Percentiles rank a stretch among this genome's conserved stretches.
Conservation (phyloP, 1,140 invertebrate genomes). For the Apis dorsata region DNA sequence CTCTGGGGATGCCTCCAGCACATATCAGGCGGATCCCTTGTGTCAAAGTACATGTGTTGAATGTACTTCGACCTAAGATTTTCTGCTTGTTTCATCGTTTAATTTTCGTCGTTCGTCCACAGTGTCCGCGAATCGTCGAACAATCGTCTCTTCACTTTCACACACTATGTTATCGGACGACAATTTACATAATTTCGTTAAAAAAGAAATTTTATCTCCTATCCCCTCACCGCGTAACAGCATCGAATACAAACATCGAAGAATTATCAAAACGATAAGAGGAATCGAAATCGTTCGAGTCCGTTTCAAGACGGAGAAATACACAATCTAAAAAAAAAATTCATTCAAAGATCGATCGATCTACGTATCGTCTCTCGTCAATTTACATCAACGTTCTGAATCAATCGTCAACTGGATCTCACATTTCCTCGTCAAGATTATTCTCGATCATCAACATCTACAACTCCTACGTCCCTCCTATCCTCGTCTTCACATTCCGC, state of each 20-base stretch:
- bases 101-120: background rate
- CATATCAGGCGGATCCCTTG: constrained; percentile 39
- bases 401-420: background rate
- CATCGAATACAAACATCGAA: background rate
- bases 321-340: background rate
- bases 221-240: background rate
- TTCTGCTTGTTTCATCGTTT: constrained; percentile 60
- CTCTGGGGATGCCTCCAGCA: constrained; percentile 56
- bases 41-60: constrained; percentile 34
- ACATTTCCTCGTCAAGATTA: background rate
- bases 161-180: background rate
- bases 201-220: background rate
- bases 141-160: background rate
- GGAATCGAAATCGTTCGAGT: background rate
- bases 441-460: background rate
- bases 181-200: background rate
- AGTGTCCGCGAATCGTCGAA: background rate
- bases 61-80: constrained; percentile 50
- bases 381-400: background rate
- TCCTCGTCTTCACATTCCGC: background rate
- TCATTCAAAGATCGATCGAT: background rate
- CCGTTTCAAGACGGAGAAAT: background rate
- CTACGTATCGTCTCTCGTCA: too few species aligned
- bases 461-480: background rate
- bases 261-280: background rate